Conservation (phyloP, 2,888 invertebrate species). For the Melanostoma scalare region DNA sequence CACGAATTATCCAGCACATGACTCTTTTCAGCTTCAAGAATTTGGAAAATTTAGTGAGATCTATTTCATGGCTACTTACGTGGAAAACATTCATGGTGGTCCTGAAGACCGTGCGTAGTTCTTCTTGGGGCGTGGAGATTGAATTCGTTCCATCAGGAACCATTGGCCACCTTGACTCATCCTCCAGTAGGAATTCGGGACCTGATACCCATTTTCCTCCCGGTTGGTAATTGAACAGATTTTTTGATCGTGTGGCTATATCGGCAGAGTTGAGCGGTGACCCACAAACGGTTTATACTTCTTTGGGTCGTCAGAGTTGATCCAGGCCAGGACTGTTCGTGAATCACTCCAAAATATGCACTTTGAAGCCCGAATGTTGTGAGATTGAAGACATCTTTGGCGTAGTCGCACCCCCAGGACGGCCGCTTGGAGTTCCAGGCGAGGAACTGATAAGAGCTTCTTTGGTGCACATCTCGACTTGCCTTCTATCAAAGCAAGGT, state of each 20-base stretch:
- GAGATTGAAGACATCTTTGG: background rate
- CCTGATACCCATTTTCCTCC: background rate
- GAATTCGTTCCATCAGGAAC: too few relatives aligned
- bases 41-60: constrained; percentile 7
- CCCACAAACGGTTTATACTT: constrained; percentile 42
- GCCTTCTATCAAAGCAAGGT: constrained; percentile 13
- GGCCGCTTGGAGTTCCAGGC: constrained; percentile 40
- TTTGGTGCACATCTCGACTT: constrained; percentile 21
- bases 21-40: constrained; percentile 18
- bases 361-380: background rate
- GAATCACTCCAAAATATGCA: constrained; percentile 36
- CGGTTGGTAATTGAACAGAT: too few relatives aligned
- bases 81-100: background rate
- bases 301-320: constrained; percentile 5
- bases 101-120: background rate
- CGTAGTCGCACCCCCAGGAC: constrained; percentile 14
- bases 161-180: background rate
- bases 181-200: constrained; percentile 1
- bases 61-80: background rate
- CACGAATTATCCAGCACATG: constrained; percentile 6
- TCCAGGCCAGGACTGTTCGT: constrained; percentile 16
- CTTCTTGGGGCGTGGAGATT: too few relatives aligned
- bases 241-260: constrained; percentile 7
- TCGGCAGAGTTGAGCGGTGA: constrained; percentile 33
- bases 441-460: constrained; percentile 24